Conservation (phyloP, 2,113 vertebrate species). For the Pithys albifrons region DNA sequence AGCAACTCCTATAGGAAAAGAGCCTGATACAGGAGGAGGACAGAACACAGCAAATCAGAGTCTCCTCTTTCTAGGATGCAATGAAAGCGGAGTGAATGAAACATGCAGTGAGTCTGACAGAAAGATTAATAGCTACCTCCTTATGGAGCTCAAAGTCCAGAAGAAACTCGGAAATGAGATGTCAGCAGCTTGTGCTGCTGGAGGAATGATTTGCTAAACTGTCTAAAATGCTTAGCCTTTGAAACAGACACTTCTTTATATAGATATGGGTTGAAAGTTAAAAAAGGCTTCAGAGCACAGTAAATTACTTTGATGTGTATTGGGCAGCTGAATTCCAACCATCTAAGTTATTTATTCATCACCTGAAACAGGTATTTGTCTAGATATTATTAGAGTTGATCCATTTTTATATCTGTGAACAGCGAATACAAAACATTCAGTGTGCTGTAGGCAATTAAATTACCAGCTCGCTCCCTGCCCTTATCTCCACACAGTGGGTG, state of each 20-base stretch:
- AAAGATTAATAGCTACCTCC: slow-evolving; percentile 10
- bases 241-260: not conserved
- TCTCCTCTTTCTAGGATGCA: not conserved
- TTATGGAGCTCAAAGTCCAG: not conserved
- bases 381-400: not conserved
- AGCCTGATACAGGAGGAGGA: not conserved
- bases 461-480: not conserved
- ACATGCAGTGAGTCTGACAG: not conserved
- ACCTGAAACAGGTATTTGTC: not conserved
- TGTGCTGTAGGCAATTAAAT: not conserved
- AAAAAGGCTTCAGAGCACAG: not conserved
- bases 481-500: not conserved
- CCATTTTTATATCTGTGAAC: not conserved
- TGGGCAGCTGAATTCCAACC: not conserved
- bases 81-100: not conserved
- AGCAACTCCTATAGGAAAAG: not conserved
- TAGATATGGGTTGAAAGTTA: not conserved
- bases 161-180: slow-evolving; percentile 36
- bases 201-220: not conserved
- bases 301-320: not conserved
- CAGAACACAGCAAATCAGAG: accelerated
- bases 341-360: not conserved
- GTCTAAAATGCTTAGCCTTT: not conserved
- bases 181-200: not conserved
- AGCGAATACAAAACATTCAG: not conserved